Conservation (phyloP, 2,797 vertebrate species). For the Anguilla obscura region DNA sequence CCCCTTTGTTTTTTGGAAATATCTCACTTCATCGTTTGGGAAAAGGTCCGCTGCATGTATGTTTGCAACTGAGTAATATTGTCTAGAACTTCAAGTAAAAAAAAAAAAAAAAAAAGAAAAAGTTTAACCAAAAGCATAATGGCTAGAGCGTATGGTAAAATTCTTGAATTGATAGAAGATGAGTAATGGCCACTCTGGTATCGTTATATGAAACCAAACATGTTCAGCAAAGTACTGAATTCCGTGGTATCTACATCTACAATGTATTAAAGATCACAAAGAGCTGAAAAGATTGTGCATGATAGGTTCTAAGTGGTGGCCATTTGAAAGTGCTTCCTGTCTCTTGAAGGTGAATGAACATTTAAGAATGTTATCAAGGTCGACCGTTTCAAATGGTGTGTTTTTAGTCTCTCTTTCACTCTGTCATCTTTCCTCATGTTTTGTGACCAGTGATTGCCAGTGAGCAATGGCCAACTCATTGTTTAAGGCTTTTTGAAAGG, state of each 20-base stretch:
- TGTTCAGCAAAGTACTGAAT: conserved; percentile 44
- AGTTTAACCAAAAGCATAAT: not conserved
- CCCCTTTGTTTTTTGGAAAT: not conserved
- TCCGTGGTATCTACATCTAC: not conserved
- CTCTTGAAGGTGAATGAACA: not conserved
- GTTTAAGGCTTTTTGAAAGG: not conserved
- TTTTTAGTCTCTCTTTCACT: not conserved
- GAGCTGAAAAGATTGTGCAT: not conserved
- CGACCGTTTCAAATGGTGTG: not conserved
- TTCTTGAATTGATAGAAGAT: not conserved
- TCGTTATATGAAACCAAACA: conserved; percentile 33
- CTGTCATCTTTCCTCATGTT: not conserved
- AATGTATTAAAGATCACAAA: not conserved
- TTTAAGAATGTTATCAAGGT: not conserved
- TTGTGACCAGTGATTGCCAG: not conserved
- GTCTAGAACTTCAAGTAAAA: not conserved
- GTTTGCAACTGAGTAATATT: not conserved
- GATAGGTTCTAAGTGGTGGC: not conserved
- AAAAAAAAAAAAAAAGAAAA: not conserved
- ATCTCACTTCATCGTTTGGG: not conserved
- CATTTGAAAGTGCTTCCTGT: not conserved
- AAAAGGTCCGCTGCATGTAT: too few species aligned
- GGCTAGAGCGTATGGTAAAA: not conserved
- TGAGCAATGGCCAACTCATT: not conserved
- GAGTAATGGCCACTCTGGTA: not conserved